Base-by-base conservation (phyloP, 2,113 vertebrate species). In the Cairina moschata region DNA sequence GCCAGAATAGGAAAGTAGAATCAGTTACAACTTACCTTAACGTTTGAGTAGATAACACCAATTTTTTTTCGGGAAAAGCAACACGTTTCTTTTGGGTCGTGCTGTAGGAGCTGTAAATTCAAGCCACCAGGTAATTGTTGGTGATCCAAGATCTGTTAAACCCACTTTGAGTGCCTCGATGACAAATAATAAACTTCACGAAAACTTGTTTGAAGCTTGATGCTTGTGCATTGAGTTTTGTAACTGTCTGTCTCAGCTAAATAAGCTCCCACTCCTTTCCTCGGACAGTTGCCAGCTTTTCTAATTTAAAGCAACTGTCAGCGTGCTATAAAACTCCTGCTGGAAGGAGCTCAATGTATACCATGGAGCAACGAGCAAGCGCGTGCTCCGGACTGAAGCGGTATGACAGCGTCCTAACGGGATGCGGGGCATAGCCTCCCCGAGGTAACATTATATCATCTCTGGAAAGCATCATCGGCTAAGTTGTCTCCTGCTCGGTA, bases 231-330 rank as follows among this genome's bases (percentile, higher is more conserved):
- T 60, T 55, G 93, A 94, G 96, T 95, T 97, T 93, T 97, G 94
- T 93, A 93, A 97, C 96, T 93, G 93, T 94, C 97, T 97, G 88
- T 96, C 97, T 96, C 96, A 34, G 95, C 96, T 98, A 95, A 98
- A 96, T 95, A 93, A 93, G 97, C 95, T 96, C 96, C 97, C 42
- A 92, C 98, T 98, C 97, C 96, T 97, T 97, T 93, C 97, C 92
- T 93, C 94, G 88, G 96, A 88, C 88, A 88, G 90, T 96, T 95
- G 98, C 98, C 98, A 98, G 63, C 69, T 93, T 95, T 97, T 97
- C 91, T 98, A 98, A 98, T 98, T 97, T 98, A 98, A 98, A 98
- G 98, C 98, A 98, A 98, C 98, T 98, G 98, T 42, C 92, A 97
- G 97, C 95, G 97, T 93, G 94, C 97, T 97, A 85, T 97, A 95